A percentile compares a stretch with the other conserved stretches of the same genome.
These are phyloP conservation scores for Cuculus canorus DNA, from an alignment of 2,797 vertebrate species.

Conservation along the genomic window DNA sequence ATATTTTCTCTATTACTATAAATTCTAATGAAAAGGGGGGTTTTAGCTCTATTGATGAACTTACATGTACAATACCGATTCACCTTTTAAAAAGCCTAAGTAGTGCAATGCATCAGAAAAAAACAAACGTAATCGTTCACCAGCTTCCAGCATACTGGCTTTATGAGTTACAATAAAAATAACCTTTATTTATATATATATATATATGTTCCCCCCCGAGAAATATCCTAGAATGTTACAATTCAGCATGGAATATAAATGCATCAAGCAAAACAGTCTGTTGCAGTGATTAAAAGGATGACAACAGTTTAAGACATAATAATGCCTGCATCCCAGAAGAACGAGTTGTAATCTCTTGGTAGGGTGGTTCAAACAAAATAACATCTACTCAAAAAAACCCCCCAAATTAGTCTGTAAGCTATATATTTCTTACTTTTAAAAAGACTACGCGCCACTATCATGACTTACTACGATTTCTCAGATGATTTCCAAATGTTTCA, in stretches of 20 bases:
- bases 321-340: not conserved
- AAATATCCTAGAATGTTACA: not conserved
- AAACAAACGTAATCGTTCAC: not conserved
- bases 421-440: conserved; percentile 13
- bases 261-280: not conserved
- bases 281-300: not conserved
- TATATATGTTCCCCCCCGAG: not conserved
- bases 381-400: not conserved
- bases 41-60: conserved; percentile 13
- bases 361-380: conserved; percentile 37
- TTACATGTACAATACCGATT: not conserved
- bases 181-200: not conserved
- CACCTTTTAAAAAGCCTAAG: not conserved
- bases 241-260: not conserved
- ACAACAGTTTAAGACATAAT: not conserved
- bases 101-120: not conserved
- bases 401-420: conserved; percentile 24
- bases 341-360: not conserved
- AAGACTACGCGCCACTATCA: conserved; percentile 59
- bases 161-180: conserved; percentile 23
- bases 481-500: conserved; percentile 83
- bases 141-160: not conserved
- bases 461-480: conserved; percentile 68
- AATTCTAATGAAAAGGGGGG: not conserved
- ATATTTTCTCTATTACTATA: conserved; percentile 7